A percentile compares a stretch with the other conserved stretches of the same genome.
Conservation (phyloP, 2,888 invertebrate species). For the Eupithecia subumbrata region DNA sequence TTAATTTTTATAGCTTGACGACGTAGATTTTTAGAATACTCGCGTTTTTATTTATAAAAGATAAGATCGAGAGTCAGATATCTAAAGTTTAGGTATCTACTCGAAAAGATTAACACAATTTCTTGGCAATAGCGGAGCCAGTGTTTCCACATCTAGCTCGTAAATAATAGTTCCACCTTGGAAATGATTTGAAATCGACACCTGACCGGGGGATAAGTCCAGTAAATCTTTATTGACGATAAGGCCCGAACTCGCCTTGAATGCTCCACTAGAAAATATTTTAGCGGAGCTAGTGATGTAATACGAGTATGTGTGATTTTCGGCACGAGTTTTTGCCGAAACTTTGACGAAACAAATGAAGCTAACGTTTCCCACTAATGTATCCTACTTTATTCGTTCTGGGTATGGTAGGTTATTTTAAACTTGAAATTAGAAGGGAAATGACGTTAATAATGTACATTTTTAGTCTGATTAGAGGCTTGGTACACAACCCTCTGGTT, state of each 20-base stretch:
- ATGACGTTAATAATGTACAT: too few species aligned
- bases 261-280: conserved; percentile 54
- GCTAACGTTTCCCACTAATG: too few species aligned
- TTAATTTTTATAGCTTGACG: not conserved
- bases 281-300: conserved; percentile 56
- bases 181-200: conserved; percentile 57
- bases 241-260: conserved; percentile 61
- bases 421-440: too few species aligned
- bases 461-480: too few species aligned
- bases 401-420: too few species aligned
- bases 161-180: conserved; percentile 38
- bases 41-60: not conserved
- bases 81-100: not conserved
- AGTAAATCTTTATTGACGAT: conserved; percentile 55
- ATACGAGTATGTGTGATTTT: not conserved
- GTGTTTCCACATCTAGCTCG: conserved; percentile 30
- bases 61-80: not conserved
- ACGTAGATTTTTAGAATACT: not conserved
- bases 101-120: conserved; percentile 21
- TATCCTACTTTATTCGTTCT: too few species aligned
- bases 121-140: not conserved
- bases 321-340: not conserved
- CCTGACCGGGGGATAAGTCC: conserved; percentile 50
- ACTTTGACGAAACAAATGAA: not conserved
- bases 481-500: too few species aligned